phyloP scores from a whole-genome alignment of 1,140 invertebrate genomes.

The Scaptomyza hsui region DNA sequence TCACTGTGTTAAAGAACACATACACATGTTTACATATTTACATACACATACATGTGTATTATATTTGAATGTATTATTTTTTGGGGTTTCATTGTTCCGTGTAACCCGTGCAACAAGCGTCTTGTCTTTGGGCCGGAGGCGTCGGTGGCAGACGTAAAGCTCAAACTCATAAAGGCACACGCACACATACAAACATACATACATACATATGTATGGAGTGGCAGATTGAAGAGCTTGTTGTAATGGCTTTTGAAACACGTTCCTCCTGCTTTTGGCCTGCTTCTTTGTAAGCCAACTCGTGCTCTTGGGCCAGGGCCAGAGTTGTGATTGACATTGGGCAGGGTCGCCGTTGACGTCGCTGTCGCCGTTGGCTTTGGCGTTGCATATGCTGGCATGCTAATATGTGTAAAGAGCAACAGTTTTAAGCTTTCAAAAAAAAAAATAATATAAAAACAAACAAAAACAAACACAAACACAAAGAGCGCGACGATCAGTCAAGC shows the following conservation, averaged over 20 bases:
- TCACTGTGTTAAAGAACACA: slow-evolving; percentile 1
- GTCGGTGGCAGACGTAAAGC: slow-evolving; percentile 28
- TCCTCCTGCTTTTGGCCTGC: slow-evolving; percentile 68
- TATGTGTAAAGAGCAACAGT: slow-evolving; percentile 39
- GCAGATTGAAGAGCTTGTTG: slow-evolving; percentile 56
- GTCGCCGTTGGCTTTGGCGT: slow-evolving; percentile 1
- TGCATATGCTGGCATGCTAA: slow-evolving; percentile 65
- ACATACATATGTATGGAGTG: slow-evolving; percentile 11
- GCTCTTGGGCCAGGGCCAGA: slow-evolving; percentile 51
- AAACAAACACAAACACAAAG: slow-evolving; percentile 33
- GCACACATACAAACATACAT: slow-evolving; percentile 9
- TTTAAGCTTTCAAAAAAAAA: slow-evolving; percentile 13
- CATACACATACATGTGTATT: slow-evolving; percentile 5
- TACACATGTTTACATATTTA: background rate
- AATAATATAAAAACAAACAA: slow-evolving; percentile 52
- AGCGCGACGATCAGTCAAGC: slow-evolving; percentile 34
- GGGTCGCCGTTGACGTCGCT: slow-evolving; percentile 48
- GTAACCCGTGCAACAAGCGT: slow-evolving; percentile 46
- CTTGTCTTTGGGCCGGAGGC: slow-evolving; percentile 10
- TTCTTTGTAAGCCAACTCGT: slow-evolving; percentile 53
- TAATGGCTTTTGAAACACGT: slow-evolving; percentile 66
- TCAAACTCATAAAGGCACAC: slow-evolving; percentile 40
- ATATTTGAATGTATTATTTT: slow-evolving; percentile 14
- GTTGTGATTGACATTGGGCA: slow-evolving; percentile 75
- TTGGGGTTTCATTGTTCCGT: slow-evolving; percentile 58